Base-by-base conservation (phyloP, 2,888 invertebrate species). In the Melanotus villosus region DNA sequence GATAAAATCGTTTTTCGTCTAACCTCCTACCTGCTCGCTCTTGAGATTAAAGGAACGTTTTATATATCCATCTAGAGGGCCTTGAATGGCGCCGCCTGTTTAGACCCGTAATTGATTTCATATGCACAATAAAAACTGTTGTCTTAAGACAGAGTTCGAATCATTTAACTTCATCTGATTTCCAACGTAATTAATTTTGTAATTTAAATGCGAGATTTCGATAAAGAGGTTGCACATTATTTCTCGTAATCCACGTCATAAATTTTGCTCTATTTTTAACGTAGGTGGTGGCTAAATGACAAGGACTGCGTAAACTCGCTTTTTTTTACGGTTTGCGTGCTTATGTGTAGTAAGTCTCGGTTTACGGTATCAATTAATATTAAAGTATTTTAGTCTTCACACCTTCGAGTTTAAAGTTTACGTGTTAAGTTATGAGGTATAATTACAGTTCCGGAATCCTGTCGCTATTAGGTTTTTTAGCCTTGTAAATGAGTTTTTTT, bases 81-180 rank as follows among this genome's bases (percentile, higher is more conserved):
- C 80, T 80, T 80, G 80, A 78, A 75, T 73, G 79, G 79, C 80
- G 80, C 80, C 79, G 77, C 78, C 73, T 73, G 78, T 74, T 74
- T 72, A 74, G 75, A 75, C 75, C 75, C 65, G 71, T 79, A 79
- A 80, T 78, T 77, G 78, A 78, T 79, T 78, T 76, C 72, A 69
- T 72, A 70, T 68, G 70, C 67, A 50, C 70, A 75, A 74, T 70
- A 71, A 75, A 26, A 73, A 68, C 65, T 70, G 74, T 75, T 75
- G 74, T 72, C 68, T 75, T 69, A 68, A 63, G 38, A 58, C 41
- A 10, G 56, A 56, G 50, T 30, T 60, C 43, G 26, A 59, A 50
- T 38, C 52, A 54, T 36, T 36, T 36, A 21, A 36, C 41, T 58
- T 26, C 43, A 36, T 18, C 56, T 36, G 34, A 56, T 56, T 32